Base-by-base conservation (phyloP, 2,113 vertebrate species). In the Tyrannus savana region DNA sequence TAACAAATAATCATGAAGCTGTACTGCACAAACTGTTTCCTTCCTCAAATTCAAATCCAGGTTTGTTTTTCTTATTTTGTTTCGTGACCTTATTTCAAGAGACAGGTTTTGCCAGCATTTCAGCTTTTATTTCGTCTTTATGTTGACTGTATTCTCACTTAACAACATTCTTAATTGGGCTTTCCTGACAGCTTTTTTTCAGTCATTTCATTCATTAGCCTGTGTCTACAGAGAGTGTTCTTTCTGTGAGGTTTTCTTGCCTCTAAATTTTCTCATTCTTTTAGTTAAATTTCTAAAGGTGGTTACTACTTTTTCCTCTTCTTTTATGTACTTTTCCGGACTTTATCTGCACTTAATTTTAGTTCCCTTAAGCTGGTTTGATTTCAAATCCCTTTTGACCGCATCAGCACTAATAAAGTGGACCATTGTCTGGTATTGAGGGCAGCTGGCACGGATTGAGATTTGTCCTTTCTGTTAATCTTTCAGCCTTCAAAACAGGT, bases 341-440 rank as follows among this genome's bases (percentile, higher is more conserved):
- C 41, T 88, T 94, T 41, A 83, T 87, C 71, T 80, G 41, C 12
- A 8, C 72, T 90, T 82, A 55, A 30, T 56, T 94, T 87, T 72
- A 87, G 56, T 93, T 93, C 83, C 33, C 63, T 88, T 90, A 87
- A 88, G 53, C 50, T 80, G 55, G 58, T 93, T 90, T 90, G 67
- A 73, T 85, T 96, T 96, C 88, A 90, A 90, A 94, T 90, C 67
- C 58, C 19, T 62, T 93, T 90, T 85, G 88, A n/a, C 44, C 72
- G 28, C 49, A 84, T 84, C 74, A 72, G 4, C 47, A 42, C n/a
- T 73, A 49, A 58, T 68, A 44, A 90, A 90, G 90, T 47, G 49
- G 55, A 49, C 62, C 27, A 53, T 79, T 92, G 78, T 91, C 49
- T 83, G 78, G 23, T 87, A 28, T 10, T 58, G 94, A 64, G 93